Base-by-base conservation (phyloP, 1,140 invertebrate species). In the Drosophila micromelanica region DNA sequence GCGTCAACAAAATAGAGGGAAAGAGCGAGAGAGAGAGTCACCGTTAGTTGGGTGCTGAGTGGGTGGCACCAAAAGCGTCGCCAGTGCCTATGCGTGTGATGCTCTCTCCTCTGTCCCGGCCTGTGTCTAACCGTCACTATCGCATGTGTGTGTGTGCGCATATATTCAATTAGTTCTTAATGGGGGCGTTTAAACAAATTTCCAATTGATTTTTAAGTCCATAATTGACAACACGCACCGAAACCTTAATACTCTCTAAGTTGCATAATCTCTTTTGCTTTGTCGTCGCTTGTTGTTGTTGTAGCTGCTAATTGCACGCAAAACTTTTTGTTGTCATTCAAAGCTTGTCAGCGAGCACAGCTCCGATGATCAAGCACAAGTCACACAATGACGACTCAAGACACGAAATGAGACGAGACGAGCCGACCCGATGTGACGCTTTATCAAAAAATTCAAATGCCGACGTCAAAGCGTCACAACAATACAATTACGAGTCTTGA, bases 201-300 rank as follows among this genome's bases (percentile, higher is more conserved):
- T 81, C 51, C 71, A 87, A 87, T 87, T 82, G 82, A 57, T 87
- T 87, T 87, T 87, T 82, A 87, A 87, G 81, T 86, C 82, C 61
- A 30, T 78, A 71, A 73, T 70, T 73, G 70, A 65, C 73, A 59
- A 55, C 65, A 81, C 67, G 56, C 64, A 81, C 63, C 67, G 43
- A 57, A 43, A 54, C 49, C 49, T 62, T 69, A 55, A 51, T 40
- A 20, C 37, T 30, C 42, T 57, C 45, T 20, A 13, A 38, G 38
- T 74, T 74, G 72, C 67, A 74, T 70, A 74, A 74, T 52, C 65
- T 38, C n/a, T 56, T 3, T 40, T 8, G 42, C 17, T 17, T n/a
- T 37, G 20, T 12, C n/a, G 11, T 23, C 23, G 9, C 11, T 55
- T 68, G 17, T 49, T 67, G 32, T 56, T 49, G 57, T 23, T 68